These are phyloP conservation scores for Panzeria rudis DNA, from an alignment of 2,888 invertebrate genomes.

Conservation along the genomic window DNA sequence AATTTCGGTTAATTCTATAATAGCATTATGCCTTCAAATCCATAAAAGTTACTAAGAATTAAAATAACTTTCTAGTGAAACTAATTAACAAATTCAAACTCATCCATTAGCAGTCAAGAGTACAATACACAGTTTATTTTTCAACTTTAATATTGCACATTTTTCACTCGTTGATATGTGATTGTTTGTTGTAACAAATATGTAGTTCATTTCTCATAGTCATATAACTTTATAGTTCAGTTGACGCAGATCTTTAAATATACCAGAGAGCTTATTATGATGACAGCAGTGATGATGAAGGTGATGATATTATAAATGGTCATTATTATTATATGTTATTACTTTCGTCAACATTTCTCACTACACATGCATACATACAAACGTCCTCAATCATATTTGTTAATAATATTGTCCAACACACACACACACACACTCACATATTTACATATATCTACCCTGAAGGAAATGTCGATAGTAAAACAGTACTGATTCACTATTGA, in stretches of 20 bases:
- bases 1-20: background rate
- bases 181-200: no score
- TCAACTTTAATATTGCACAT: background rate
- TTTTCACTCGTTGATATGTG: no score
- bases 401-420: no score
- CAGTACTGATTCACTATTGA: no score
- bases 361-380: background rate
- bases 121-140: background rate
- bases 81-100: slow-evolving; percentile 9
- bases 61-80: no score
- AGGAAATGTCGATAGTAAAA: no score
- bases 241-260: background rate
- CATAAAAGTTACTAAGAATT: background rate
- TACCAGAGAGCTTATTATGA: slow-evolving; percentile 15
- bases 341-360: background rate
- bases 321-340: slow-evolving; percentile 20
- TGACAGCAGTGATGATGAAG: background rate
- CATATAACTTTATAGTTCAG: background rate
- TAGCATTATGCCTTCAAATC: background rate
- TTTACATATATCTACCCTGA: no score
- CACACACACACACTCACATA: background rate
- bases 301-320: slow-evolving; percentile 34
- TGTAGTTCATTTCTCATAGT: background rate
- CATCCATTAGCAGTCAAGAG: background rate
- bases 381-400: no score